phyloP scores from a whole-genome alignment of 1,140 invertebrate genomes.

The Sweltsa coloradensis region DNA sequence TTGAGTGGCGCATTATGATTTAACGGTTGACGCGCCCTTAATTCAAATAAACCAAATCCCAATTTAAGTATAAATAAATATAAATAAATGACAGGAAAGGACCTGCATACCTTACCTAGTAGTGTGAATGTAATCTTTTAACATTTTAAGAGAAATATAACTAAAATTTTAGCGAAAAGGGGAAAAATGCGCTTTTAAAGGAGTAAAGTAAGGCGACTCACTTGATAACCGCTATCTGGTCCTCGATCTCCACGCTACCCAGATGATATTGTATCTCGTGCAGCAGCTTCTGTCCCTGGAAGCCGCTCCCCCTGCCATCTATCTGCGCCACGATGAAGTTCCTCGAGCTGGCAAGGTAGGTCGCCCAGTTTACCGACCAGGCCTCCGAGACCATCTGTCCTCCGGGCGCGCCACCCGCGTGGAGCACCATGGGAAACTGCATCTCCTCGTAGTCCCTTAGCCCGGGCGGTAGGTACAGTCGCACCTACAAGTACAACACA shows the following conservation, averaged over 20 bases:
- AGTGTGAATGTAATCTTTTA: no score
- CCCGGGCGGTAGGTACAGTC: slow-evolving; percentile 60
- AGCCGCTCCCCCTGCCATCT: slow-evolving; percentile 65
- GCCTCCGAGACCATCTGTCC: slow-evolving; percentile 60
- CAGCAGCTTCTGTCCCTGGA: slow-evolving; percentile 57
- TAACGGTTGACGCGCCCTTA: no score
- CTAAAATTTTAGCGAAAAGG: no score
- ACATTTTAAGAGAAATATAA: no score
- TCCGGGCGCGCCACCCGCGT: slow-evolving; percentile 67
- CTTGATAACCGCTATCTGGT: slow-evolving; percentile 29
- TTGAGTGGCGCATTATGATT: no score
- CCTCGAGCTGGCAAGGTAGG: slow-evolving; percentile 59
- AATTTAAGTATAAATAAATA: no score
- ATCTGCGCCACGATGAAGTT: slow-evolving; percentile 68
- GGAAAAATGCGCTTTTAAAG: no score
- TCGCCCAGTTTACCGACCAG: slow-evolving; percentile 60
- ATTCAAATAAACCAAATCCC: no score
- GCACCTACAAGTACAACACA: slow-evolving; percentile 37
- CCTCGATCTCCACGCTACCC: slow-evolving; percentile 37
- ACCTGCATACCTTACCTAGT: no score
- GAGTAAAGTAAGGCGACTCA: slow-evolving; percentile 16
- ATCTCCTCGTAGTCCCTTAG: slow-evolving; percentile 66
- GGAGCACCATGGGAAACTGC: slow-evolving; percentile 64
- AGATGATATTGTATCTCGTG: slow-evolving; percentile 53
- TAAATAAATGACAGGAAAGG: no score